phyloP scores from a whole-genome alignment of 2,888 invertebrate species.

The Pheosia tremula region DNA sequence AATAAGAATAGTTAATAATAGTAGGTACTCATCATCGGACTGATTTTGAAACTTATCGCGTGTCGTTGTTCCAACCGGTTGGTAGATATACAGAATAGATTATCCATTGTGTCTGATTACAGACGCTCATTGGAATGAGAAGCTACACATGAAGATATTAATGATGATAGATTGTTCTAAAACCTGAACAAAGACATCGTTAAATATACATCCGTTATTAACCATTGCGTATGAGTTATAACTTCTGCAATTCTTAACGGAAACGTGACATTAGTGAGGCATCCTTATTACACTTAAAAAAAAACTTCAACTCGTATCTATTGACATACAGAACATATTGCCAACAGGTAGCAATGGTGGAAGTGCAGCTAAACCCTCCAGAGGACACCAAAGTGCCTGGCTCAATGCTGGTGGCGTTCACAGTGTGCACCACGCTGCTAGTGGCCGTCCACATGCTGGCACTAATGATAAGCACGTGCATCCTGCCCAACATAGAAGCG shows the following conservation, averaged over 20 bases:
- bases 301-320: neutral
- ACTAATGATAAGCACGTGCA: conserved; percentile 99
- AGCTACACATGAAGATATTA: neutral
- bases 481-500: conserved; percentile 99
- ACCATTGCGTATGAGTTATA: neutral
- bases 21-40: no score
- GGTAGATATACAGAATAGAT: no score
- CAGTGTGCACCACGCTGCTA: conserved; percentile 96
- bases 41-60: no score
- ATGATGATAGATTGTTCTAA: neutral
- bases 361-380: conserved; percentile 93
- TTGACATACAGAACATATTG: conserved; percentile 4
- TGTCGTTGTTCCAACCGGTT: no score
- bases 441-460: conserved; percentile 99
- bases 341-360: conserved; percentile 92
- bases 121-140: neutral
- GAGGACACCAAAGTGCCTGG: conserved; percentile 88
- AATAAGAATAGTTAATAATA: no score
- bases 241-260: neutral
- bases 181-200: neutral
- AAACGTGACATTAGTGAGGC: neutral
- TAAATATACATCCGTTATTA: neutral
- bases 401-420: conserved; percentile 95
- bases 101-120: neutral
- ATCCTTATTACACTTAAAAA: neutral